A percentile compares a stretch with the other conserved stretches of the same genome.
Evolutionary conservation across 2,888 invertebrate species (phyloP).

Genomic region (Plagodis dolabraria): DNA sequence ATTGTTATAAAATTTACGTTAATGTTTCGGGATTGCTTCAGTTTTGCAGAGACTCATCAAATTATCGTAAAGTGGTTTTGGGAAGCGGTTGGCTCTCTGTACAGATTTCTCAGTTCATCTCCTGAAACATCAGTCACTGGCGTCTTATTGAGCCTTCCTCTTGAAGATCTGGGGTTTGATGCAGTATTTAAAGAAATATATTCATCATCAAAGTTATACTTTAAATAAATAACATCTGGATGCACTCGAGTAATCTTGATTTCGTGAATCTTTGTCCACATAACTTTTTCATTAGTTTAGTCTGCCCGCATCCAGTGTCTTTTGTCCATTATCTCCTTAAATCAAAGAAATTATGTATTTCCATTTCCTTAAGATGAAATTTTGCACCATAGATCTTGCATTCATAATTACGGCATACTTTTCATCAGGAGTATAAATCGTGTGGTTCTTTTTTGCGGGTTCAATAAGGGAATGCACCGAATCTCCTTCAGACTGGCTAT

Average conservation of each 20-base stretch:
- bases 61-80: constrained; percentile 1
- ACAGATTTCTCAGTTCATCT: neutral
- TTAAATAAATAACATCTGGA: too few relatives aligned
- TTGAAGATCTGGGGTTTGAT: too few relatives aligned
- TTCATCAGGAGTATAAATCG: neutral
- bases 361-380: neutral
- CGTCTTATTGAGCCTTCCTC: too few relatives aligned
- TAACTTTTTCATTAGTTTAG: too few relatives aligned
- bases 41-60: neutral
- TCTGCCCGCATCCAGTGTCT: too few relatives aligned
- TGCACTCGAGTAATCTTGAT: too few relatives aligned
- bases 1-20: neutral
- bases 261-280: too few relatives aligned
- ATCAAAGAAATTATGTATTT: too few relatives aligned
- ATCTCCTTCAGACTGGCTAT: constrained; percentile 29
- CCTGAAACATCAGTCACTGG: too few relatives aligned
- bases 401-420: neutral
- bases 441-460: constrained; percentile 1
- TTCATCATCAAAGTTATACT: too few relatives aligned
- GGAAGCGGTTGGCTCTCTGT: neutral
- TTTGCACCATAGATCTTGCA: constrained; percentile 2
- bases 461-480: constrained; percentile 26
- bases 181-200: too few relatives aligned
- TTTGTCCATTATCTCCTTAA: too few relatives aligned
- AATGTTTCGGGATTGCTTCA: constrained; percentile 1